Evolutionary conservation across 1,140 invertebrate genomes (phyloP), one percentile per base, ranked within the genome.

Genomic region (Bombyx mori): DNA sequence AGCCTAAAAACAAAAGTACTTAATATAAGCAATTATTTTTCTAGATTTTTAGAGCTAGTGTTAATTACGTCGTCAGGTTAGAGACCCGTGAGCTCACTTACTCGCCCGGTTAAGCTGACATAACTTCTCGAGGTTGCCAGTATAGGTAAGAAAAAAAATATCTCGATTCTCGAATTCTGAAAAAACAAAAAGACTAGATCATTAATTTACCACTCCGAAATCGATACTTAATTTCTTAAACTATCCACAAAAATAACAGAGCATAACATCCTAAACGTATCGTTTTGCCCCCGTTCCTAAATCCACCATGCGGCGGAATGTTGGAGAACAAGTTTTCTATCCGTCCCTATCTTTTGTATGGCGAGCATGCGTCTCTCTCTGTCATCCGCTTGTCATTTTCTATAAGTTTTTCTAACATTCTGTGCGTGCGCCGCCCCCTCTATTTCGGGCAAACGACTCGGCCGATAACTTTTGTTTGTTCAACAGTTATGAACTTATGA

Each of bases 351-450:
- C 82, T 65, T 72, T 63, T 75, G 68, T 77, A 86, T 65, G 73
- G 70, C 71, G 64, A 66, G 65, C 60, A 65, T 78, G 58, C 73
- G 61, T 62, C 82, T 69, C 74, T 86, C 82, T 70, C 71, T 76
- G 74, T 86, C 83, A 71, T 71, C 69, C 66, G 73, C 81, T 82
- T 86, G 83, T 86, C 83, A 84, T 86, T 86, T 86, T 86, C 83
- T 86, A 86, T 86, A 84, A 86, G 80, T 84, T 86, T 86, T 86
- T 86, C 83, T 86, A 84, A 84, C 78, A 82, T 86, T 82, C 79
- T 75, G 77, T 69, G 73, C 69, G 64, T 66, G 69, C 69, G 64
- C 77, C 74, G 79, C 72, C 75, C 75, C 75, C 75, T 77, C 76
- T 71, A 79, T 81, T 81, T 81, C 77, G 77, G 76, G 66, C 79